These are phyloP conservation scores for Ditylenchus dipsaci DNA, from an alignment of 1,140 invertebrate species.

Conservation along the genomic window DNA sequence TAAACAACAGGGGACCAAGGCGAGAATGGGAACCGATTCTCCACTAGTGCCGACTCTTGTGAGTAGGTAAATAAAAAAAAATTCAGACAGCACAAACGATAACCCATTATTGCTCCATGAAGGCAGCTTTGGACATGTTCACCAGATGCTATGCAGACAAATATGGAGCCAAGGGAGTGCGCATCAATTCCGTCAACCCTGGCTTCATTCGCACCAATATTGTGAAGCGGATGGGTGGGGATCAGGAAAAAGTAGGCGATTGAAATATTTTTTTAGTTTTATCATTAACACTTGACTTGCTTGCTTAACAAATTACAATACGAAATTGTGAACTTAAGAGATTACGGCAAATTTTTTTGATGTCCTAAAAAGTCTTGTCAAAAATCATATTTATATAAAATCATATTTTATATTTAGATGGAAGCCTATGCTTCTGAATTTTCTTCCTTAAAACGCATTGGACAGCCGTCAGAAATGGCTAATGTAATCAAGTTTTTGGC, in stretches of 20 bases:
- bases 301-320: too few relatives aligned
- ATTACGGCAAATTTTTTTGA: too few relatives aligned
- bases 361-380: too few relatives aligned
- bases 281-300: too few relatives aligned
- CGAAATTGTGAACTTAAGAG: too few relatives aligned
- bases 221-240: neutral
- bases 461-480: slow-evolving; percentile 4
- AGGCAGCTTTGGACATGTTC: slow-evolving; percentile 43
- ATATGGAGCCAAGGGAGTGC: slow-evolving; percentile 11
- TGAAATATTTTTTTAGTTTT: too few relatives aligned
- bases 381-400: too few relatives aligned
- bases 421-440: too few relatives aligned
- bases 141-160: slow-evolving; percentile 13
- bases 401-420: neutral
- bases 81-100: neutral
- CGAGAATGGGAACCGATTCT: too few relatives aligned
- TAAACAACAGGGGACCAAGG: too few relatives aligned
- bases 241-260: neutral
- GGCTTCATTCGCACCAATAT: slow-evolving; percentile 1
- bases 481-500: slow-evolving; percentile 14
- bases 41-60: too few relatives aligned
- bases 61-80: too few relatives aligned
- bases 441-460: slow-evolving; percentile 3
- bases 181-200: slow-evolving; percentile 1
- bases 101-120: slow-evolving; percentile 54